Conservation (phyloP, 1,140 invertebrate genomes). For the Drosophila kurseongensis region DNA sequence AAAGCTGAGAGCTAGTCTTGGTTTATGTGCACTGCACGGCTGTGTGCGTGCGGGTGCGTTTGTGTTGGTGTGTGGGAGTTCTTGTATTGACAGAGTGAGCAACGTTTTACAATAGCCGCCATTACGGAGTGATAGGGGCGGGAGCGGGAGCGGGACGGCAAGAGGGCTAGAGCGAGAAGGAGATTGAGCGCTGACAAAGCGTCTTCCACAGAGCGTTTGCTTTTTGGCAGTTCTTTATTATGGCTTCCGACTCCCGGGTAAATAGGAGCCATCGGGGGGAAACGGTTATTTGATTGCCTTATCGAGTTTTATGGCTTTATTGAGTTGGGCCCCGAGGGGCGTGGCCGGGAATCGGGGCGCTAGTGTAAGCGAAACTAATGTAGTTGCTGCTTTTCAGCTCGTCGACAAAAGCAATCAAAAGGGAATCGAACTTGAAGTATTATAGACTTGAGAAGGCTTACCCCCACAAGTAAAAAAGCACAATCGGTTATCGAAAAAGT, state of each 20-base stretch:
- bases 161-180: constrained; percentile 2
- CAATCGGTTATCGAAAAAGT: constrained; percentile 22
- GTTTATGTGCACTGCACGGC: constrained; percentile 7
- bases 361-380: constrained; percentile 61
- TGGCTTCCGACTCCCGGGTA: constrained; percentile 51
- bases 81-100: constrained; percentile 55
- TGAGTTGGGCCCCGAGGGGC: constrained; percentile 61
- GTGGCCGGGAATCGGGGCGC: constrained; percentile 36
- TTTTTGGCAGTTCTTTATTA: constrained; percentile 80
- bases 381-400: constrained; percentile 51
- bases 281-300: constrained; percentile 68
- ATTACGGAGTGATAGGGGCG: constrained; percentile 39
- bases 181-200: constrained; percentile 55
- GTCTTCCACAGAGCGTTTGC: constrained; percentile 54
- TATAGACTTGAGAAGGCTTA: constrained; percentile 22
- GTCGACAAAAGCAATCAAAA: constrained; percentile 49
- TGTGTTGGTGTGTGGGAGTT: constrained; percentile 52
- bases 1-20: constrained; percentile 26
- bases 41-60: constrained; percentile 19
- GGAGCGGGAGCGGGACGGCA: constrained; percentile 1
- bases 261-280: constrained; percentile 4
- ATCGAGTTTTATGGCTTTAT: constrained; percentile 80
- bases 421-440: constrained; percentile 53
- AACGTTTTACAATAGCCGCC: constrained; percentile 52
- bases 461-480: constrained; percentile 11